Percentiles rank a stretch among this genome's conserved stretches.
Evolutionary conservation across 2,888 invertebrate species (phyloP).

Genomic region (Tribolium freemani): DNA sequence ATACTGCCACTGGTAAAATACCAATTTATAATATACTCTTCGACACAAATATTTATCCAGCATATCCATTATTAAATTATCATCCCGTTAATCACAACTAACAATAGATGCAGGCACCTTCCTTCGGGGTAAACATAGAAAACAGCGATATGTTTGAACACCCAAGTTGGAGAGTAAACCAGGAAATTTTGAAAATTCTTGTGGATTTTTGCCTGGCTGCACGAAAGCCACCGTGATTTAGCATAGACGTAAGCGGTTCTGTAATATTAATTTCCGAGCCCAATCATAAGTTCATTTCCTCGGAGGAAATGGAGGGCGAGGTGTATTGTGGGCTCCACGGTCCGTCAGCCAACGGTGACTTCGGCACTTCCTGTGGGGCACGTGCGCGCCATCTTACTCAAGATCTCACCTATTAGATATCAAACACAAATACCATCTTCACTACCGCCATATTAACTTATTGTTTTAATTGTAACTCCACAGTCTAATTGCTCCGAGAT

Average conservation of each 20-base stretch:
- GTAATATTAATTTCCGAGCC: constrained; percentile 64
- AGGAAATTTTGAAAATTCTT: neutral
- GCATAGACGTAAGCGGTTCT: constrained; percentile 50
- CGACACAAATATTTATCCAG: neutral
- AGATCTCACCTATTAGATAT: constrained; percentile 49
- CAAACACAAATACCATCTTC: constrained; percentile 32
- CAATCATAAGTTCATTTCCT: constrained; percentile 67
- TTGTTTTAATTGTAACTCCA: constrained; percentile 39
- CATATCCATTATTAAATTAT: neutral
- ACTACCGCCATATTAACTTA: constrained; percentile 23
- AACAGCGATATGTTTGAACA: neutral
- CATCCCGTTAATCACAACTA: neutral
- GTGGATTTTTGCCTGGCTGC: neutral
- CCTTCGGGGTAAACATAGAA: neutral
- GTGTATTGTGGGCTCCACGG: constrained; percentile 63
- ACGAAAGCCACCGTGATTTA: constrained; percentile 34
- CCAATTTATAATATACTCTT: neutral
- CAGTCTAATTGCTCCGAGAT: constrained; percentile 37
- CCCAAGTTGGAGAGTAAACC: neutral
- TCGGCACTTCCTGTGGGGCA: constrained; percentile 65
- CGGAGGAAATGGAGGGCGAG: constrained; percentile 59
- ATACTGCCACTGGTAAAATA: neutral
- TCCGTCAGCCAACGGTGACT: constrained; percentile 65
- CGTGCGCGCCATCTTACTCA: constrained; percentile 62
- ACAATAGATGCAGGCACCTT: neutral